Evolutionary conservation across 2,797 vertebrate species (phyloP).

Genomic region (Oreochromis grahami): DNA sequence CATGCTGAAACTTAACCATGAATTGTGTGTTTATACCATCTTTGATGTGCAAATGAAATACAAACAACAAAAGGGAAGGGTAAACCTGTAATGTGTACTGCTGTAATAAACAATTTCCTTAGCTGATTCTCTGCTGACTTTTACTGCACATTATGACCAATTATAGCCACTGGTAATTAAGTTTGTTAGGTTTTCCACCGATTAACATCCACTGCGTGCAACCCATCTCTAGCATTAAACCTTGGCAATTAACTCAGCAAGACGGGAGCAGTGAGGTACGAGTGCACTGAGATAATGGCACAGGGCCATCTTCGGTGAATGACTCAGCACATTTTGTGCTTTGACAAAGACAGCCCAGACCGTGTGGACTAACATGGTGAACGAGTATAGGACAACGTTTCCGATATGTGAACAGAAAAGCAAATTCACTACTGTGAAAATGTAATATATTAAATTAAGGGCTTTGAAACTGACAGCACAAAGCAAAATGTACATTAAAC

Average conservation of each 20-base stretch:
- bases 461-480: background rate
- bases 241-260: background rate
- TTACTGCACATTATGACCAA: background rate
- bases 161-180: background rate
- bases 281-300: background rate
- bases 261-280: background rate
- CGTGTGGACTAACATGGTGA: background rate
- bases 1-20: background rate
- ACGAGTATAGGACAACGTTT: background rate
- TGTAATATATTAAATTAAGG: background rate
- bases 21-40: background rate
- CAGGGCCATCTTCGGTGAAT: constrained; percentile 29
- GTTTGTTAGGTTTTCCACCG: background rate
- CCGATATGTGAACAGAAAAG: background rate
- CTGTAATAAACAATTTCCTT: background rate
- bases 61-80: background rate
- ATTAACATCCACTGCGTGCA: background rate
- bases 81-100: background rate
- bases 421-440: background rate
- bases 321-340: constrained; percentile 67
- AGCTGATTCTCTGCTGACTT: background rate
- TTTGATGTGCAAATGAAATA: background rate
- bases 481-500: background rate
- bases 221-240: background rate
- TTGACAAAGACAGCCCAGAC: background rate